Conservation (phyloP, 2,113 vertebrate genomes). For the Otus sunia region DNA sequence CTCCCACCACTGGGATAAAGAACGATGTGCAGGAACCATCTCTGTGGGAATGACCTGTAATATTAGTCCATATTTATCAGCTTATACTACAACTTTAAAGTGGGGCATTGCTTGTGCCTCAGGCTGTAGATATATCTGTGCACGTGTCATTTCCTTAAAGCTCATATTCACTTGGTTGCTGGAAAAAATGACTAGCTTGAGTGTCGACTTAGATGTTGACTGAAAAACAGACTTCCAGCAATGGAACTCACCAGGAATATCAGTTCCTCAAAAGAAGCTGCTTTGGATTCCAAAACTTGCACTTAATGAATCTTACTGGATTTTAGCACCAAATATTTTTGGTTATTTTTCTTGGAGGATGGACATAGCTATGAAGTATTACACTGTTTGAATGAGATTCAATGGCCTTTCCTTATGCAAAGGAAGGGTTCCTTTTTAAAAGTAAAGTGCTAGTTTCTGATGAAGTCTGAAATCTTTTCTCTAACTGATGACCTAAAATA, state of each 20-base stretch:
- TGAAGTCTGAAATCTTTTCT: not conserved
- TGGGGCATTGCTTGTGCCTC: not conserved
- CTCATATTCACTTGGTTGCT: not conserved
- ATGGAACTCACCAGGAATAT: not conserved
- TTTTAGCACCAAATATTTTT: not conserved
- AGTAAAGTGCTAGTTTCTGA: not conserved
- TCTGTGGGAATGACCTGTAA: not conserved
- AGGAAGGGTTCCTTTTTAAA: not conserved
- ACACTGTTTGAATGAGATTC: not conserved
- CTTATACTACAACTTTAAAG: not conserved
- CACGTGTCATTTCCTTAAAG: not conserved
- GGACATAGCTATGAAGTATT: not conserved
- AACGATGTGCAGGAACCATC: not conserved
- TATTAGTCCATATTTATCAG: not conserved
- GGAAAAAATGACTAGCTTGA: not conserved
- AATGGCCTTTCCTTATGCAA: not conserved
- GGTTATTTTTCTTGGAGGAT: constrained; percentile 21
- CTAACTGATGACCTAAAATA: not conserved
- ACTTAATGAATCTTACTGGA: constrained; percentile 3
- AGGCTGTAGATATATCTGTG: not conserved
- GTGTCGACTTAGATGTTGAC: not conserved
- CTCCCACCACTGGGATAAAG: not conserved
- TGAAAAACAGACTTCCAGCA: not conserved
- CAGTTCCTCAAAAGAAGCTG: not conserved
- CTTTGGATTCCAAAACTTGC: not conserved